Evolutionary conservation across 2,888 invertebrate species (phyloP).

Genomic region (Taphrorychus bicolor): DNA sequence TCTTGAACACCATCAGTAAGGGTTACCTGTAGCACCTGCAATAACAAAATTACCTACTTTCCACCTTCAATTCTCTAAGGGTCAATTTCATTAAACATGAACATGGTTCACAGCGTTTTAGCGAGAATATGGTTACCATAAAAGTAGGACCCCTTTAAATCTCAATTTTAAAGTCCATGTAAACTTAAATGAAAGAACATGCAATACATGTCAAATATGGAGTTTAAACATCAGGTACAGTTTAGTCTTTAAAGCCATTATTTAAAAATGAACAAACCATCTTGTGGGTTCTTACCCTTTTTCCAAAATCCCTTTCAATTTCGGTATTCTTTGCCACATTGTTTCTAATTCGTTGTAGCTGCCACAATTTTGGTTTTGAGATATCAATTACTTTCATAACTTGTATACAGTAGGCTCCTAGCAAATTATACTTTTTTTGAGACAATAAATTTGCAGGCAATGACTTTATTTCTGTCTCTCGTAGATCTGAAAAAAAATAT

Average conservation of each 20-base stretch:
- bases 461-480: conserved; percentile 68
- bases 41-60: background rate
- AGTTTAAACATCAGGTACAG: too few species aligned
- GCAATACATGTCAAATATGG: too few species aligned
- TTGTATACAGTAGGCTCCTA: conserved; percentile 68
- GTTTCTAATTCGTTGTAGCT: conserved; percentile 61
- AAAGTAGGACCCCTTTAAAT: too few species aligned
- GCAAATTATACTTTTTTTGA: conserved; percentile 58
- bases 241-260: too few species aligned
- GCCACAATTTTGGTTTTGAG: conserved; percentile 62
- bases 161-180: too few species aligned
- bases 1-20: conserved; percentile 79
- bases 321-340: conserved; percentile 63
- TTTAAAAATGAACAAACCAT: too few species aligned
- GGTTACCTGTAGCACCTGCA: conserved; percentile 67
- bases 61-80: too few species aligned
- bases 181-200: too few species aligned
- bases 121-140: too few species aligned
- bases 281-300: conserved; percentile 64
- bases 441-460: conserved; percentile 65
- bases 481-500: conserved; percentile 59
- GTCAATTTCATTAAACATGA: too few species aligned
- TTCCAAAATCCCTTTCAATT: conserved; percentile 62
- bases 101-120: too few species aligned
- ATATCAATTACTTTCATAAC: conserved; percentile 68